Conservation (phyloP, 2,113 vertebrate species). For the Tragelaphus strepsiceros region DNA sequence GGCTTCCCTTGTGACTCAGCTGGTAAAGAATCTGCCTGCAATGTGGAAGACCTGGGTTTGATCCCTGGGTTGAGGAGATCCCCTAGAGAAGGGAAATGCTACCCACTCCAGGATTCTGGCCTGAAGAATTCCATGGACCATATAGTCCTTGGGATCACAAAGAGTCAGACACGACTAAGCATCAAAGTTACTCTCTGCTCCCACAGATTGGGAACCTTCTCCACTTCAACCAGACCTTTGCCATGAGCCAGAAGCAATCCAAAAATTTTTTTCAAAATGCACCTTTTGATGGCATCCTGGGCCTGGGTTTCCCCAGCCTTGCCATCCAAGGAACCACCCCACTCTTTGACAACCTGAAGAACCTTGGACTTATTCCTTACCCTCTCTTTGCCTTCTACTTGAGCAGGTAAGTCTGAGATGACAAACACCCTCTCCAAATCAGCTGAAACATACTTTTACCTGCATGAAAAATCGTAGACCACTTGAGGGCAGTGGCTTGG, state of each 20-base stretch:
- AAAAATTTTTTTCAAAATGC: constrained; percentile 41
- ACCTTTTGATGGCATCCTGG: constrained; percentile 78
- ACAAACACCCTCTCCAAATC: neutral
- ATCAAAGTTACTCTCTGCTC: neutral
- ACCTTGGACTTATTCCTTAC: constrained; percentile 23
- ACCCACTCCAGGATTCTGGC: neutral
- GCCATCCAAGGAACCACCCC: constrained; percentile 51
- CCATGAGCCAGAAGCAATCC: constrained; percentile 36
- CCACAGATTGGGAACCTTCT: constrained; percentile 47
- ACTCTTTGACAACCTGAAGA: constrained; percentile 80
- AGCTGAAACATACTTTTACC: neutral
- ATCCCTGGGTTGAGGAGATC: neutral
- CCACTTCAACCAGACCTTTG: constrained; percentile 59
- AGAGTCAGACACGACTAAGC: neutral
- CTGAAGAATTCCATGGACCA: neutral
- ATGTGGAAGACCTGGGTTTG: fast-evolving
- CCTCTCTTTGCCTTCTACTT: constrained; percentile 63
- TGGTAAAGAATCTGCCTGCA: neutral
- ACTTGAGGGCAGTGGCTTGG: neutral
- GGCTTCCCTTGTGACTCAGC: neutral
- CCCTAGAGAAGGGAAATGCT: neutral
- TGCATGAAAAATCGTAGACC: neutral
- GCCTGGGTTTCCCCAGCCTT: constrained; percentile 73
- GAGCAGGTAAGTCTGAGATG: neutral
- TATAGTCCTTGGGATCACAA: neutral